phyloP scores from a whole-genome alignment of 1,140 invertebrate genomes.

The Drosophila truncata region DNA sequence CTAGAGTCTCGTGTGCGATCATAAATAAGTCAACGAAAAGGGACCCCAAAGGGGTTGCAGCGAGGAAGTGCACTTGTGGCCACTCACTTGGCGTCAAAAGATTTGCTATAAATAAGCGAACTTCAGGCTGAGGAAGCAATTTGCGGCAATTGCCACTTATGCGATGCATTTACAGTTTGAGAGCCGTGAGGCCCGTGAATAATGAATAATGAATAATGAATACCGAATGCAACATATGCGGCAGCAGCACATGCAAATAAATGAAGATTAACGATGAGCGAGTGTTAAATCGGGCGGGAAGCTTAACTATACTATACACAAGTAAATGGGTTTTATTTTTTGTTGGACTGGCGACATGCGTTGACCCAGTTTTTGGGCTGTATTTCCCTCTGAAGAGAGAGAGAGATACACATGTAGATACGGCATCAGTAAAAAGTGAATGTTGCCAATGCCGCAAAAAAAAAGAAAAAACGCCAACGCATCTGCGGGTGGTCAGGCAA shows the following conservation, averaged over 20 bases:
- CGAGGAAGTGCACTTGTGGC: constrained; percentile 58
- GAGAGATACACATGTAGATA: constrained; percentile 39
- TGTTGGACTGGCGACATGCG: constrained; percentile 51
- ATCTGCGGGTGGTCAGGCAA: constrained; percentile 39
- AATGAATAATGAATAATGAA: constrained; percentile 40
- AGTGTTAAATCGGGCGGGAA: constrained; percentile 48
- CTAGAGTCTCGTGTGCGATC: constrained; percentile 45
- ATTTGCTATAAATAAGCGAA: constrained; percentile 72
- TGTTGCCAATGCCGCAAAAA: constrained; percentile 43
- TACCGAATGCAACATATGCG: constrained; percentile 37
- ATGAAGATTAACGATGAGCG: constrained; percentile 73
- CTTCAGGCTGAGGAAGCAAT: constrained; percentile 62
- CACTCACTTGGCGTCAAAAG: constrained; percentile 67
- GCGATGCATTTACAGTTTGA: constrained; percentile 60
- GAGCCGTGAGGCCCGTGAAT: constrained; percentile 31
- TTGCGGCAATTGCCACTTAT: constrained; percentile 75
- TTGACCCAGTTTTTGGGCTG: constrained; percentile 68
- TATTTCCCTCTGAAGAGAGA: constrained; percentile 24
- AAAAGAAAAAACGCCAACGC: constrained; percentile 54
- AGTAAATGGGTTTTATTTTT: not conserved
- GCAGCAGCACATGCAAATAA: constrained; percentile 64
- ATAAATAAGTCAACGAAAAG: constrained; percentile 77
- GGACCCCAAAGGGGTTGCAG: not conserved
- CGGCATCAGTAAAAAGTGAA: constrained; percentile 61
- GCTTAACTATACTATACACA: not conserved